Conservation (phyloP, 2,797 vertebrate species). For the Odontamblyopus rebecca region DNA sequence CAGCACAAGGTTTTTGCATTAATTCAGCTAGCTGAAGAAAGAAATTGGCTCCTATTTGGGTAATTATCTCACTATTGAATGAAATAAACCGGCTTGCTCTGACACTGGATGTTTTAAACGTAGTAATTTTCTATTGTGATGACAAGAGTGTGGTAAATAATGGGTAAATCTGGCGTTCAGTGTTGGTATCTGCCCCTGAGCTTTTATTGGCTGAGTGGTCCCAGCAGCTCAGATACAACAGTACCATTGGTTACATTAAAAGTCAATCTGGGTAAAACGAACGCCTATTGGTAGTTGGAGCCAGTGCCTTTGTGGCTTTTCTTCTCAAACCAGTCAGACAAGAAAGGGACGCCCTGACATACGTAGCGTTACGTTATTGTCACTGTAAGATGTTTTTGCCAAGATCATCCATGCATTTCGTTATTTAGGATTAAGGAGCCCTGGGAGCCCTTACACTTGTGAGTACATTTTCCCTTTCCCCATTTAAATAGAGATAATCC, state of each 20-base stretch:
- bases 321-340: conserved; percentile 27
- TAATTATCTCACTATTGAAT: too few relatives aligned
- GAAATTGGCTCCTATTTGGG: too few relatives aligned
- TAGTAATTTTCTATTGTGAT: too few relatives aligned
- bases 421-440: conserved; percentile 22
- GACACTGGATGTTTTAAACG: too few relatives aligned
- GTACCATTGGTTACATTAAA: conserved; percentile 20
- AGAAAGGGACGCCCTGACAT: neutral
- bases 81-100: too few relatives aligned
- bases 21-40: too few relatives aligned
- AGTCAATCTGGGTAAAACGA: conserved; percentile 9
- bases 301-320: conserved; percentile 12
- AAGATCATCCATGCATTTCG: neutral
- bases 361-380: conserved; percentile 12
- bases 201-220: conserved; percentile 21
- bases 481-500: neutral
- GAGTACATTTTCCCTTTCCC: conserved; percentile 26
- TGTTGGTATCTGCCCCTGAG: neutral
- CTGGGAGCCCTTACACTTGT: conserved; percentile 4
- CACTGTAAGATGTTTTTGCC: conserved; percentile 23
- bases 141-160: neutral
- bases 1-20: too few relatives aligned
- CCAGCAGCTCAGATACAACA: neutral
- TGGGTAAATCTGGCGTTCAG: neutral
- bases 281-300: conserved; percentile 31